These are phyloP conservation scores for Bufo gargarizans DNA, from an alignment of 2,113 vertebrate species.

Conservation along the genomic window DNA sequence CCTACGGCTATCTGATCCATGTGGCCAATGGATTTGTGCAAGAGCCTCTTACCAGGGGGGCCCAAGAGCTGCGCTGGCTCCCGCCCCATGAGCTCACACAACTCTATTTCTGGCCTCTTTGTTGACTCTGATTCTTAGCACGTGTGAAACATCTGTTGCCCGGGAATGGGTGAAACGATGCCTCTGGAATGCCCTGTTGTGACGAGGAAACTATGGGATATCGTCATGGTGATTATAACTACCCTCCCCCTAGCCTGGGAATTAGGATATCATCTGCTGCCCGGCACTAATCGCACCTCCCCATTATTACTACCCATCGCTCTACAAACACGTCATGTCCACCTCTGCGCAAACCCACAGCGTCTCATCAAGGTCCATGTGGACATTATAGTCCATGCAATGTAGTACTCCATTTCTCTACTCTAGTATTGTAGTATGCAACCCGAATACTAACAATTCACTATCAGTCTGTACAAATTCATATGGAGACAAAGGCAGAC, in stretches of 20 bases:
- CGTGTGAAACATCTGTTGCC: constrained; percentile 59
- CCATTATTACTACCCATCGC: not conserved
- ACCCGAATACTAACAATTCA: not conserved
- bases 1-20: constrained; percentile 56
- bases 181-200: constrained; percentile 58
- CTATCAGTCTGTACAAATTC: not conserved
- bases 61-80: constrained; percentile 43
- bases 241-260: constrained; percentile 54
- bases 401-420: no score
- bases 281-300: constrained; percentile 21
- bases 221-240: constrained; percentile 56
- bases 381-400: not conserved
- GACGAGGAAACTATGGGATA: constrained; percentile 59
- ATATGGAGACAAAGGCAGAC: not conserved
- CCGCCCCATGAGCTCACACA: constrained; percentile 56
- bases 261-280: constrained; percentile 53
- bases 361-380: not conserved
- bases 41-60: constrained; percentile 47
- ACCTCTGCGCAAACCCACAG: not conserved
- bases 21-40: constrained; percentile 56
- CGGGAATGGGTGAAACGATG: constrained; percentile 59
- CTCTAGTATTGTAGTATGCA: no score
- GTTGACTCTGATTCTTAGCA: constrained; percentile 55
- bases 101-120: constrained; percentile 57
- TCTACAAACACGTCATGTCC: not conserved